A percentile compares a stretch with the other conserved stretches of the same genome.
These are phyloP conservation scores for Trachymyrmex septentrionalis DNA, from an alignment of 1,140 invertebrate genomes.

Conservation along the genomic window DNA sequence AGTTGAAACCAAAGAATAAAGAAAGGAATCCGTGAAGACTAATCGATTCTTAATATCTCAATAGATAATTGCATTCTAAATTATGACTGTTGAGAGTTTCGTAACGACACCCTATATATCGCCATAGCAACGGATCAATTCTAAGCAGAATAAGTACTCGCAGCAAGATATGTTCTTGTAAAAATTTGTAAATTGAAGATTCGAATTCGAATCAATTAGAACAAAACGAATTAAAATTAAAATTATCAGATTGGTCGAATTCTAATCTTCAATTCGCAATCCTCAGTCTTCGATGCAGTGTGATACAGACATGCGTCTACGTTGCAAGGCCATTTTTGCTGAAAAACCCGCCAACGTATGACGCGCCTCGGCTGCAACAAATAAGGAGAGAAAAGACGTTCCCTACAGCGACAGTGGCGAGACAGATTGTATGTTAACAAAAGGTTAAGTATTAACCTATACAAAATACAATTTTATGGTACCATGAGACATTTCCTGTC, in stretches of 20 bases:
- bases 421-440: background rate
- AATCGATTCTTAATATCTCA: background rate
- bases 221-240: too few species aligned
- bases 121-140: too few species aligned
- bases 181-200: too few species aligned
- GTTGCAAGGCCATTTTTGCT: too few species aligned
- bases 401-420: background rate
- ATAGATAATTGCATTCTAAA: background rate
- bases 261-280: too few species aligned
- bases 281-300: too few species aligned
- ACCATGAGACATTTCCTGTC: slow-evolving; percentile 18
- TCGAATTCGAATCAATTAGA: too few species aligned
- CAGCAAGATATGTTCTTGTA: too few species aligned
- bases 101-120: background rate
- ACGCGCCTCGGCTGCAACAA: background rate
- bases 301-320: too few species aligned
- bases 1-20: background rate
- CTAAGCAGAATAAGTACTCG: too few species aligned
- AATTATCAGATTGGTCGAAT: too few species aligned
- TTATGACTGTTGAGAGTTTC: background rate
- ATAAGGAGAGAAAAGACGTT: slow-evolving; percentile 9
- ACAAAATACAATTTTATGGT: background rate
- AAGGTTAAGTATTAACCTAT: background rate
- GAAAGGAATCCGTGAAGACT: background rate
- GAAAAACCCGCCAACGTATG: too few species aligned